Percentiles rank a stretch among this genome's conserved stretches.
phyloP scores from a whole-genome alignment of 2,888 invertebrate species.

The Apodemia hepburni region DNA sequence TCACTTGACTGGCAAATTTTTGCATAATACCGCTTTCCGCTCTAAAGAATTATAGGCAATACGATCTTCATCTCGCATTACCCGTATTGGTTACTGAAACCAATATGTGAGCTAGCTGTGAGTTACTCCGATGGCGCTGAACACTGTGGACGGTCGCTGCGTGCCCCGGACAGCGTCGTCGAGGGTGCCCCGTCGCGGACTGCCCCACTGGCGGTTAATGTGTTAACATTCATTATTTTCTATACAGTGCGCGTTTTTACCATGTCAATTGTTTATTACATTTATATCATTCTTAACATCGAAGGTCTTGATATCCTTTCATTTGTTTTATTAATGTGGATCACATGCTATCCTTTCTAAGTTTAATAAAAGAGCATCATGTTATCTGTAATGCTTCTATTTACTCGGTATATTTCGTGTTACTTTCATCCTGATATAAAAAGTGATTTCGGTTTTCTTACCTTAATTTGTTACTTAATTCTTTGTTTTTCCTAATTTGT shows the following conservation, averaged over 20 bases:
- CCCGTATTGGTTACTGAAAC: slow-evolving; percentile 61
- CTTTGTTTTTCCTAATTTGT: background rate
- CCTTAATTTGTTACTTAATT: background rate
- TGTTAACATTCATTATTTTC: slow-evolving; percentile 70
- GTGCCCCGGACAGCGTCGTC: slow-evolving; percentile 42
- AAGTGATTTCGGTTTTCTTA: slow-evolving; percentile 2
- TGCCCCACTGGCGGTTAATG: slow-evolving; percentile 77
- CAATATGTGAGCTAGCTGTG: slow-evolving; percentile 45
- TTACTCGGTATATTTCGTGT: slow-evolving; percentile 1
- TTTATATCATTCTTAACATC: slow-evolving; percentile 47
- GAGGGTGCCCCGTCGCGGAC: slow-evolving; percentile 66
- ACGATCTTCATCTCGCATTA: slow-evolving; percentile 55
- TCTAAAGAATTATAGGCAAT: slow-evolving; percentile 58
- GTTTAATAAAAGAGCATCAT: background rate
- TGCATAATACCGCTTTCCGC: slow-evolving; percentile 52
- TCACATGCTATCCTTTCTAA: background rate
- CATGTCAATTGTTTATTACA: slow-evolving; percentile 49
- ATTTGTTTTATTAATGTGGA: slow-evolving; percentile 1
- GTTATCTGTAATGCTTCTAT: background rate
- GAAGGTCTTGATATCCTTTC: slow-evolving; percentile 42
- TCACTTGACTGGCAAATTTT: slow-evolving; percentile 27
- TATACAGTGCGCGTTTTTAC: slow-evolving; percentile 27
- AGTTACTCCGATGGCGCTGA: slow-evolving; percentile 60
- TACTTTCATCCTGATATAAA: background rate
- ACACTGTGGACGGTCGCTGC: slow-evolving; percentile 46